phyloP scores from a whole-genome alignment of 1,140 invertebrate genomes.

The Mylabris phalerata region DNA sequence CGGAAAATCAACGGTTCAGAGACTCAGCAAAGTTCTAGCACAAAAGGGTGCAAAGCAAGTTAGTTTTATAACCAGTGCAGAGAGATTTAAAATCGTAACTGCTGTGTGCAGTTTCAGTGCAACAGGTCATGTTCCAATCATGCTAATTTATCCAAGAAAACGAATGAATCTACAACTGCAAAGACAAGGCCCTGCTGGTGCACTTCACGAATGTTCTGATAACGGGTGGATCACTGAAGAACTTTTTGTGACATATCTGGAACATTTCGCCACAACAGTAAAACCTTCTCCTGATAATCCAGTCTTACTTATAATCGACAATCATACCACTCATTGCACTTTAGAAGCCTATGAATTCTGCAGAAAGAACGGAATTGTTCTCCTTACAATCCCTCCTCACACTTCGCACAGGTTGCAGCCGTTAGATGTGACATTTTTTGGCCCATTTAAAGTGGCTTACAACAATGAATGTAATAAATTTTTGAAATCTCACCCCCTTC shows the following conservation, averaged over 20 bases:
- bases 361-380: too few relatives aligned
- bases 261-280: conserved; percentile 30
- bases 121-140: conserved; percentile 27
- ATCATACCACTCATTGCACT: conserved; percentile 35
- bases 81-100: conserved; percentile 19
- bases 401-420: too few relatives aligned
- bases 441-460: too few relatives aligned
- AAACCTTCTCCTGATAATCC: conserved; percentile 29
- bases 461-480: too few relatives aligned
- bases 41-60: conserved; percentile 31
- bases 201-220: conserved; percentile 23
- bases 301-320: conserved; percentile 33
- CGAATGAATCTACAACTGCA: conserved; percentile 21
- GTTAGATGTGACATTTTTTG: too few relatives aligned
- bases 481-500: too few relatives aligned
- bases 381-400: too few relatives aligned
- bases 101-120: conserved; percentile 31
- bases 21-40: conserved; percentile 42
- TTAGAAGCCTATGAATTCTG: too few relatives aligned
- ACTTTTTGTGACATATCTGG: conserved; percentile 34
- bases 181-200: conserved; percentile 25
- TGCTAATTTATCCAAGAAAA: conserved; percentile 34
- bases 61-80: conserved; percentile 33
- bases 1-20: conserved; percentile 42
- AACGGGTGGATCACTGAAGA: conserved; percentile 35